Conservation (phyloP, 2,113 vertebrate species). For the Python bivittatus region DNA sequence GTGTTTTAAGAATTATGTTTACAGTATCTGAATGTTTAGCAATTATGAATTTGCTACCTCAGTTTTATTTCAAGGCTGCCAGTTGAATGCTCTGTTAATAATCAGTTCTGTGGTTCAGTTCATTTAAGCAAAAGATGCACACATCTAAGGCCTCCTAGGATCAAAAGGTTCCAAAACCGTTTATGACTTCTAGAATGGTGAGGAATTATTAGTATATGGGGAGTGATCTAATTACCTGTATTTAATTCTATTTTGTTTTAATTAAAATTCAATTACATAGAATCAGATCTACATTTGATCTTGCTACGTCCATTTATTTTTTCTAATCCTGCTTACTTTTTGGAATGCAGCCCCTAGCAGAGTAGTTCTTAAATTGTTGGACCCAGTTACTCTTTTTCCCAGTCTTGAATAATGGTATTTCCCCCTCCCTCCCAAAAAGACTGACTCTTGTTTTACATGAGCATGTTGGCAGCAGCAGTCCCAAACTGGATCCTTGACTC, state of each 20-base stretch:
- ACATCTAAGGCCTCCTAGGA: too few species aligned
- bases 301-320: neutral
- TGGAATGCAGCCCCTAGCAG: neutral
- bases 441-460: neutral
- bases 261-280: neutral
- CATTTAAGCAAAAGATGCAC: neutral
- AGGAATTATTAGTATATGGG: too few species aligned
- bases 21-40: neutral
- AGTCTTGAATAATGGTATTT: neutral
- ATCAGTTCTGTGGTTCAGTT: neutral
- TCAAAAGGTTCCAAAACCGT: neutral
- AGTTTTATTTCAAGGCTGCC: neutral
- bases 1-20: neutral
- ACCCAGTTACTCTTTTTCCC: neutral
- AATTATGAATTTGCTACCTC: neutral
- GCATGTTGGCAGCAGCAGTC: too few species aligned
- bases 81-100: neutral
- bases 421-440: too few species aligned
- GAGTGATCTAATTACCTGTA: too few species aligned
- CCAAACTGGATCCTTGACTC: neutral
- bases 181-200: too few species aligned
- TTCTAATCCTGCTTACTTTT: neutral
- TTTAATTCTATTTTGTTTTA: neutral
- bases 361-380: neutral
- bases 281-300: neutral